Evolutionary conservation across 2,797 vertebrate species (phyloP).

Genomic region (Rhyacichthys aspro): DNA sequence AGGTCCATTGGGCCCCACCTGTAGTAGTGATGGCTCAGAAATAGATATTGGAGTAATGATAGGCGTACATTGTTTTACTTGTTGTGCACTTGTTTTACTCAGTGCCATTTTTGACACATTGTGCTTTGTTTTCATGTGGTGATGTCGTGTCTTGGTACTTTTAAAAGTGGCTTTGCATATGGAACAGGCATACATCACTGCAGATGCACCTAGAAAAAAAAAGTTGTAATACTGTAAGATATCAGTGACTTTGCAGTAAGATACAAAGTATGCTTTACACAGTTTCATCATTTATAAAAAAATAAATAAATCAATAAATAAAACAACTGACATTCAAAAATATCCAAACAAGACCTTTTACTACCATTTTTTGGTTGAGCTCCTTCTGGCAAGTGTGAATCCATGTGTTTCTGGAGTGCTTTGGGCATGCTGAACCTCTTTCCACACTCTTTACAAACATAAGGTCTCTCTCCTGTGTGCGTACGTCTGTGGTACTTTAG

Average conservation of each 20-base stretch:
- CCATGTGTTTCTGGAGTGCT: conserved; percentile 76
- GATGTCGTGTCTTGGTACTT: conserved; percentile 65
- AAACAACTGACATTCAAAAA: neutral
- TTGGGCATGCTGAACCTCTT: conserved; percentile 82
- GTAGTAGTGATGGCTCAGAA: conserved; percentile 65
- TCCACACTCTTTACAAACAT: conserved; percentile 80
- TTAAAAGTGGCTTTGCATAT: conserved; percentile 79
- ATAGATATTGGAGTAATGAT: conserved; percentile 72
- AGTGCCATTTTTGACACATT: conserved; percentile 22
- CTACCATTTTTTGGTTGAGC: conserved; percentile 59
- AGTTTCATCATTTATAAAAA: neutral
- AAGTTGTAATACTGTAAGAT: conserved; percentile 4
- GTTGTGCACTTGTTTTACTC: conserved; percentile 24
- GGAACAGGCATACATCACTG: conserved; percentile 69
- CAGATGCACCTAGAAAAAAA: conserved; percentile 56
- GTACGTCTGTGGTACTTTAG: conserved; percentile 83
- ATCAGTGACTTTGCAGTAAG: too few species aligned
- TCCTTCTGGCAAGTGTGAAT: conserved; percentile 66
- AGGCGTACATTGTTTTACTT: conserved; percentile 47
- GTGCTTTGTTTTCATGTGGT: conserved; percentile 80
- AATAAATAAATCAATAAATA: neutral
- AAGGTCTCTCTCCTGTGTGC: conserved; percentile 84
- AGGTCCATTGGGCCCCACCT: conserved; percentile 72
- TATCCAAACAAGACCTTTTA: conserved; percentile 43
- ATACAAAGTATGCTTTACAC: too few species aligned